These are phyloP conservation scores for Drosophila mauritiana DNA, from an alignment of 1,140 invertebrate genomes.

Conservation along the genomic window DNA sequence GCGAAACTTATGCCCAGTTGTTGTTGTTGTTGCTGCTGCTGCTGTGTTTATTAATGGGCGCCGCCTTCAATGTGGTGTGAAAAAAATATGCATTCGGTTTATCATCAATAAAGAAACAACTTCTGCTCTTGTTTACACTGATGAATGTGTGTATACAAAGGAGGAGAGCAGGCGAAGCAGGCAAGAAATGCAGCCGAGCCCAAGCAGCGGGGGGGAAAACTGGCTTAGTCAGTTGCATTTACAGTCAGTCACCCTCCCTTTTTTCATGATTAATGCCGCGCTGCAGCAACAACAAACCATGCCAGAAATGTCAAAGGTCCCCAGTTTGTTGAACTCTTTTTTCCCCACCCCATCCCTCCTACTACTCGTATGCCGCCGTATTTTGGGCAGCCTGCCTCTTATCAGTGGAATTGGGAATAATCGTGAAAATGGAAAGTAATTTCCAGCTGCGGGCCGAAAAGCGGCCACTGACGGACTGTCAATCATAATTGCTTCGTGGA, in stretches of 20 bases:
- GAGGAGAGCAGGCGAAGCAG: conserved; percentile 15
- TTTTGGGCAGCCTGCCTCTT: conserved; percentile 31
- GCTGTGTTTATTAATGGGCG: conserved; percentile 69
- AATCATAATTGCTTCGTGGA: conserved; percentile 70
- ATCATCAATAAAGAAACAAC: conserved; percentile 66
- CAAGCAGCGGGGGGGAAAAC: conserved; percentile 26
- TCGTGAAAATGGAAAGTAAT: conserved; percentile 58
- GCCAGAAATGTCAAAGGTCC: conserved; percentile 73
- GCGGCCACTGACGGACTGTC: conserved; percentile 60
- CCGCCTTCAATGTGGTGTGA: conserved; percentile 66
- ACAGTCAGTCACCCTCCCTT: conserved; percentile 48
- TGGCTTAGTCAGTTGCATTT: conserved; percentile 49
- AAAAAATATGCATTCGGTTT: conserved; percentile 79
- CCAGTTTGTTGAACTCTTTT: conserved; percentile 66
- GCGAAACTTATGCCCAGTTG: conserved; percentile 45
- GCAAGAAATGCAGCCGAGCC: conserved; percentile 27
- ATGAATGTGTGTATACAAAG: conserved; percentile 61
- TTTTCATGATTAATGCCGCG: conserved; percentile 70
- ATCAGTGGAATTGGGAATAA: conserved; percentile 63
- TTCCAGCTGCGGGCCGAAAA: conserved; percentile 44
- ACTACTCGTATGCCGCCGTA: background rate
- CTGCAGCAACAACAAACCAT: conserved; percentile 29
- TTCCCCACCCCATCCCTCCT: background rate
- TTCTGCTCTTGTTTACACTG: conserved; percentile 73
- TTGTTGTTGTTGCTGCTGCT: conserved; percentile 38